Percentiles rank a stretch among this genome's conserved stretches.
These are phyloP conservation scores for Falco punctatus DNA, from an alignment of 2,113 vertebrate species.

Conservation along the genomic window DNA sequence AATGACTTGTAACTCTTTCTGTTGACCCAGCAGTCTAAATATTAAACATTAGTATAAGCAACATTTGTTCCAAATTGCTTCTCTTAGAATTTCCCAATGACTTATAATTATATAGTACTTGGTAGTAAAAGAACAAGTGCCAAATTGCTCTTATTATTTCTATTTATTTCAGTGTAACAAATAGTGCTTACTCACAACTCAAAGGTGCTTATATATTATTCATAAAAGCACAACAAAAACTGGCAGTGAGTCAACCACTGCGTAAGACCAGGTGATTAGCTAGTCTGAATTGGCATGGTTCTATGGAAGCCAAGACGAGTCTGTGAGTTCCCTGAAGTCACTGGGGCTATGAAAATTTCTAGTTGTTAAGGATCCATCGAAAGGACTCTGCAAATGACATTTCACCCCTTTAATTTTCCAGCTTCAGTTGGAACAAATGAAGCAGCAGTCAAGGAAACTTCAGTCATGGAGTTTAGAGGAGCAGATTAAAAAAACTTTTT, in stretches of 20 bases:
- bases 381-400: neutral
- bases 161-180: conserved; percentile 36
- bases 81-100: conserved; percentile 59
- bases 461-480: neutral
- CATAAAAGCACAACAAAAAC: conserved; percentile 23
- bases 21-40: conserved; percentile 72
- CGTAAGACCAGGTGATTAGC: neutral
- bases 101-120: conserved; percentile 51
- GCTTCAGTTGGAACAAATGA: neutral
- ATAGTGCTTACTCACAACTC: neutral
- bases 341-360: neutral
- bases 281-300: neutral
- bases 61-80: conserved; percentile 72
- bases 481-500: neutral
- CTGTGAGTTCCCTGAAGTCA: neutral
- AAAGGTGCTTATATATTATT: conserved; percentile 9
- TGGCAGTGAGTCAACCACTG: neutral
- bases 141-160: conserved; percentile 59
- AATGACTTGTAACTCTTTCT: conserved; percentile 67
- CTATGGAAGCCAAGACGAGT: neutral
- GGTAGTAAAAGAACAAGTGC: conserved; percentile 50
- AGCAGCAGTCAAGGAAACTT: neutral
- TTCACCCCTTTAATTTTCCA: neutral
- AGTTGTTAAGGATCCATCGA: neutral
- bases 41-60: conserved; percentile 74